phyloP scores from a whole-genome alignment of 2,888 invertebrate genomes.

The Acrocyrtus sp. region DNA sequence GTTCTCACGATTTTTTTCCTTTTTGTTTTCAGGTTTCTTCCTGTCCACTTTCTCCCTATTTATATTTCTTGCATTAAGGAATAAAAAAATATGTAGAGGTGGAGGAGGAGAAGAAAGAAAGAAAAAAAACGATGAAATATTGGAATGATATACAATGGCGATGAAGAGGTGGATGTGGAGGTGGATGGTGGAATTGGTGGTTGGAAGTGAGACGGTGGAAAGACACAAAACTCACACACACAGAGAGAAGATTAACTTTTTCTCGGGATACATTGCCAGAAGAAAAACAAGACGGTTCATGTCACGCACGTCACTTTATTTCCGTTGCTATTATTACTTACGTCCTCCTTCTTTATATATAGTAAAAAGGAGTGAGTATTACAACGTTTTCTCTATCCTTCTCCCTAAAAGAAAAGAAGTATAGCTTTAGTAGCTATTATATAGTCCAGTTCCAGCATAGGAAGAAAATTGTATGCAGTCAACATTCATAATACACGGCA shows the following conservation, averaged over 20 bases:
- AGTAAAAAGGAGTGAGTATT: too few relatives aligned
- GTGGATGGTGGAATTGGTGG: too few relatives aligned
- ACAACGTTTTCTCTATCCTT: too few relatives aligned
- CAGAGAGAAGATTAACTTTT: conserved; percentile 54
- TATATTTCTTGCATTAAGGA: too few relatives aligned
- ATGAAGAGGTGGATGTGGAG: not conserved
- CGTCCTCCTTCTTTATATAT: too few relatives aligned
- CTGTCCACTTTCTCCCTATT: not conserved
- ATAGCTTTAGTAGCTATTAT: too few relatives aligned
- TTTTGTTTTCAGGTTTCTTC: conserved; percentile 7
- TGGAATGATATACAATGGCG: not conserved
- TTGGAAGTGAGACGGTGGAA: not conserved
- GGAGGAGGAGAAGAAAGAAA: not conserved
- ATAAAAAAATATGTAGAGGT: conserved; percentile 6
- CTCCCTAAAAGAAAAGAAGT: not conserved
- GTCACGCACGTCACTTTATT: conserved; percentile 46
- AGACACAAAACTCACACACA: conserved; percentile 38
- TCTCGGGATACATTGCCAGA: conserved; percentile 11
- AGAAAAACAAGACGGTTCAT: conserved; percentile 37
- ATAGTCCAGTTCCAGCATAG: too few relatives aligned
- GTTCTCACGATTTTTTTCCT: conserved; percentile 13
- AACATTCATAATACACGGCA: not conserved
- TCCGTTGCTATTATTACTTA: conserved; percentile 4
- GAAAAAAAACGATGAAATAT: conserved; percentile 12
- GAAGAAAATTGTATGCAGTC: too few relatives aligned